Base-by-base conservation (phyloP, 1,140 invertebrate genomes). In the Drosophila malerkotliana region DNA sequence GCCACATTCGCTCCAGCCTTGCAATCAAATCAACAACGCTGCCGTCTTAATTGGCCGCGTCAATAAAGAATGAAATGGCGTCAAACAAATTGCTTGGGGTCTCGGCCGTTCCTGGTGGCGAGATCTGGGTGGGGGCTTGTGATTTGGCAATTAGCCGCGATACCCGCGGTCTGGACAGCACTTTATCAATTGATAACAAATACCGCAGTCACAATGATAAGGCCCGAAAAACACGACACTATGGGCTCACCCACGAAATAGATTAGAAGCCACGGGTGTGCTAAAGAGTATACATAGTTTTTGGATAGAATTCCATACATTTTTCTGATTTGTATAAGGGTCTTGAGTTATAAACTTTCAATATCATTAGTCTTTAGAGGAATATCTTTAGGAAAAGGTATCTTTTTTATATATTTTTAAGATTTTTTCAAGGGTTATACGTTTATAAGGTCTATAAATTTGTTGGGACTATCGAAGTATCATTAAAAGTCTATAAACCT, bases 41-140 rank as follows among this genome's bases (percentile, higher is more conserved):
- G 67, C 44, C 51, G 39, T 57, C 67, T 69, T 69, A 69, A 69
- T 69, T 69, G 67, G 67, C 12, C 66, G 45, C 32, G 30, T 73
- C 58, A 73, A 73, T 73, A 73, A 73, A 73, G 69, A 72, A 73
- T 56, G 72, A 75, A 74, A 74, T 75, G 72, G 72, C 72, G 71
- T 75, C 72, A 75, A 48, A 30, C 60, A 51, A 74, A 73, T 64
- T 64, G 71, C 71, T 63, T 73, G 59, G 72, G 71, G 58, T 51
- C 69, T 8, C 3, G 8, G 32, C 9, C 9, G 9, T 10, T 21
- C 28, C 14, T 24, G 49, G 15, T 34, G 69, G 26, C 34, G 41
- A 10, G 32, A 34, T 53, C 21, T 10, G 18, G 39, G 47, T 64
- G 71, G 60, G 60, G 72, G 32, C 15, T 45, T 58, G 71, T 66